These are phyloP conservation scores for Gadus chalcogrammus DNA, from an alignment of 2,113 vertebrate genomes.

Conservation along the genomic window DNA sequence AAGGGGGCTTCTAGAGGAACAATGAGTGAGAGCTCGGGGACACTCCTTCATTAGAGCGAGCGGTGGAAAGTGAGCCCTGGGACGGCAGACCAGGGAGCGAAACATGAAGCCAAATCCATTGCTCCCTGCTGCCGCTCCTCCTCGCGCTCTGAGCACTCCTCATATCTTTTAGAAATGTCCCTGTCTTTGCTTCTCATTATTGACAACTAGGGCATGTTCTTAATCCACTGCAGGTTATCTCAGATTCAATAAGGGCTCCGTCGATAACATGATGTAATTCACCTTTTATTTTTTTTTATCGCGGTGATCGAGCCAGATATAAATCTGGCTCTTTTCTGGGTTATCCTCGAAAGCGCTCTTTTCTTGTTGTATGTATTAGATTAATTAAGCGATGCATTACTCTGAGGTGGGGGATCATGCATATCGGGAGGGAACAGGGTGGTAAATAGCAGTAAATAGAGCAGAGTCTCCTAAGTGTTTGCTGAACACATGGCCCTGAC, in stretches of 20 bases:
- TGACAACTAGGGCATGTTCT: conserved; percentile 59
- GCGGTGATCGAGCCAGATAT: conserved; percentile 57
- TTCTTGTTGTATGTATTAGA: conserved; percentile 62
- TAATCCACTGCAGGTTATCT: conserved; percentile 52
- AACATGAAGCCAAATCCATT: conserved; percentile 95
- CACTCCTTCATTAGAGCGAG: conserved; percentile 81
- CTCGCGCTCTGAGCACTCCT: conserved; percentile 82
- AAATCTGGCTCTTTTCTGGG: conserved; percentile 23
- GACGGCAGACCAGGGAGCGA: conserved; percentile 85
- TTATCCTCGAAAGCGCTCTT: conserved; percentile 66
- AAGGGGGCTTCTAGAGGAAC: conserved; percentile 48
- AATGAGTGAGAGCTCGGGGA: conserved; percentile 76
- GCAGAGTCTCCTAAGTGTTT: conserved; percentile 26
- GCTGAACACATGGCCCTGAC: conserved; percentile 41
- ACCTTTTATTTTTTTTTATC: conserved; percentile 38
- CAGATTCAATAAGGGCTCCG: conserved; percentile 41
- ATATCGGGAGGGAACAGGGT: conserved; percentile 47
- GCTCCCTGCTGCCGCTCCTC: conserved; percentile 81
- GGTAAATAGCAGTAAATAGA: conserved; percentile 41
- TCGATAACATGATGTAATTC: conserved; percentile 48
- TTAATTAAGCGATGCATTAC: conserved; percentile 62
- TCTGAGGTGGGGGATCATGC: conserved; percentile 41
- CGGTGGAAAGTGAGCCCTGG: conserved; percentile 88
- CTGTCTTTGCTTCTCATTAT: conserved; percentile 62
- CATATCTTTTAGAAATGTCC: conserved; percentile 69